Evolutionary conservation across 2,113 vertebrate genomes (phyloP).

Genomic region (Sorex araneus): DNA sequence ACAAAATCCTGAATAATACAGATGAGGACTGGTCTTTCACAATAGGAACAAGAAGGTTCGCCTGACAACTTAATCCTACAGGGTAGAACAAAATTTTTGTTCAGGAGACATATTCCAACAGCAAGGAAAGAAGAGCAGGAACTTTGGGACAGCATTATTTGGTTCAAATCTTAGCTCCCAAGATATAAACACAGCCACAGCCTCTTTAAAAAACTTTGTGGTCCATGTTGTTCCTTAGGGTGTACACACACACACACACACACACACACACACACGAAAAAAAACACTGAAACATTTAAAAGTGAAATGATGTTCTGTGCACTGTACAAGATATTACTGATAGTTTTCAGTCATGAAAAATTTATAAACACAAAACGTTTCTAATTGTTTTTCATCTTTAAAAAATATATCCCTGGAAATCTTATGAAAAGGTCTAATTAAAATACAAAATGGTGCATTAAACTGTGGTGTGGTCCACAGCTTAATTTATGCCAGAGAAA

Average conservation of each 20-base stretch:
- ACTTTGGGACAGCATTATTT: neutral
- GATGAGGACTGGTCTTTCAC: conserved; percentile 45
- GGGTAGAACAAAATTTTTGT: neutral
- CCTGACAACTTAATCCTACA: conserved; percentile 43
- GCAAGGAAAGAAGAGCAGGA: neutral
- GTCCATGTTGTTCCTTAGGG: conserved; percentile 5
- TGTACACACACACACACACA: neutral
- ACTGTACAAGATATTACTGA: conserved; percentile 41
- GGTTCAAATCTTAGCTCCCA: conserved; percentile 28
- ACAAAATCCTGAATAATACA: conserved; percentile 50
- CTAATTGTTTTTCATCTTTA: conserved; percentile 12
- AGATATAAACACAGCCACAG: neutral
- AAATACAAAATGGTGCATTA: conserved; percentile 21
- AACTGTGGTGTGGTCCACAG: neutral
- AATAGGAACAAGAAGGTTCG: conserved; percentile 49
- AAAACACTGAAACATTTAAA: conserved; percentile 9
- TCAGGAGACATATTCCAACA: neutral
- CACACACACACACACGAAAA: neutral
- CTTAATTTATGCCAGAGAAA: too few relatives aligned
- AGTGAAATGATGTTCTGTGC: conserved; percentile 23
- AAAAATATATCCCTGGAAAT: conserved; percentile 36
- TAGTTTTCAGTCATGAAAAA: conserved; percentile 38
- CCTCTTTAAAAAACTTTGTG: neutral
- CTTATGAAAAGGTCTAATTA: conserved; percentile 32
- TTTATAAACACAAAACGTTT: conserved; percentile 11